Evolutionary conservation across 2,888 invertebrate genomes (phyloP).

Genomic region (Scotopteryx bipunctaria): DNA sequence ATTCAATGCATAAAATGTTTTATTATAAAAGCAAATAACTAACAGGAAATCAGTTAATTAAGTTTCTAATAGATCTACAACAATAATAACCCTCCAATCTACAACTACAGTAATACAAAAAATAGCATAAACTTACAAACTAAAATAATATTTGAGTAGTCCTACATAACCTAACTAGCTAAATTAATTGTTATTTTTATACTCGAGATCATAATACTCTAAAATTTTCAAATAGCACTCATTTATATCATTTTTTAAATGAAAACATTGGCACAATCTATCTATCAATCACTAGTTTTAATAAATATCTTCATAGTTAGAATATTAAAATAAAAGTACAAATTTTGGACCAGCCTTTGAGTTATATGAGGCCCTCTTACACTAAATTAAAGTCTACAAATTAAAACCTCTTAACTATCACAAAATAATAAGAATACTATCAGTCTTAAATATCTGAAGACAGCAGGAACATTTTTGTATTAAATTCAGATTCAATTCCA

Average conservation of each 20-base stretch:
- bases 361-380: constrained; percentile 16
- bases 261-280: constrained; percentile 38
- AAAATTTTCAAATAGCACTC: constrained; percentile 36
- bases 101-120: constrained; percentile 31
- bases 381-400: constrained; percentile 10
- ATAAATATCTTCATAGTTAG: constrained; percentile 29
- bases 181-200: constrained; percentile 40
- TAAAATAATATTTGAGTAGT: constrained; percentile 20
- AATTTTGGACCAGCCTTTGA: constrained; percentile 29
- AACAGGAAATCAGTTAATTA: constrained; percentile 26
- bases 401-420: constrained; percentile 57
- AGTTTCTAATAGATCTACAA: constrained; percentile 26
- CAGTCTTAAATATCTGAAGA: constrained; percentile 68
- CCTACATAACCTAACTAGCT: too few relatives aligned
- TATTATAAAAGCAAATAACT: constrained; percentile 23
- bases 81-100: constrained; percentile 20
- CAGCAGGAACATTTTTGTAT: constrained; percentile 53
- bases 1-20: constrained; percentile 33
- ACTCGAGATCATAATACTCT: constrained; percentile 49
- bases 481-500: constrained; percentile 44
- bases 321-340: constrained; percentile 26
- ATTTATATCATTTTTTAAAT: constrained; percentile 46
- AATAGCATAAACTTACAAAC: constrained; percentile 20
- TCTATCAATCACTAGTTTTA: constrained; percentile 32
- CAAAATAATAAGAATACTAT: constrained; percentile 69